phyloP scores from a whole-genome alignment of 2,888 invertebrate species.

The Catocala nupta region DNA sequence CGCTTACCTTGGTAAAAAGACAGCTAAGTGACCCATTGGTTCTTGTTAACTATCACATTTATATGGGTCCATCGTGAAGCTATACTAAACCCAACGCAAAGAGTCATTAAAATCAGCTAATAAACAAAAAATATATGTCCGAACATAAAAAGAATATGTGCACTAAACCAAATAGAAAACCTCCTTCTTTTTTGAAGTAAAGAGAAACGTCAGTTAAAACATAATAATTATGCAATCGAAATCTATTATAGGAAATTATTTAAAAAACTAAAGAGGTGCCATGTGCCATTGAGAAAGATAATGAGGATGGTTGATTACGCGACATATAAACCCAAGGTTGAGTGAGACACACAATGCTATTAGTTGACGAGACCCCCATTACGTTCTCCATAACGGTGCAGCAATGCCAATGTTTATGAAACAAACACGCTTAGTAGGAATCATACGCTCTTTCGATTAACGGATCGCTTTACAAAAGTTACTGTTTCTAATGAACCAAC shows the following conservation, averaged over 20 bases:
- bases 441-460: constrained; percentile 24
- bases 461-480: constrained; percentile 16
- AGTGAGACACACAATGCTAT: constrained; percentile 46
- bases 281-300: constrained; percentile 29
- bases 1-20: no score
- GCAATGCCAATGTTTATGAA: constrained; percentile 65
- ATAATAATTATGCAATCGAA: neutral
- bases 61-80: no score
- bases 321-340: constrained; percentile 49
- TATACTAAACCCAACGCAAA: no score
- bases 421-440: constrained; percentile 47
- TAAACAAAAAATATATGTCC: neutral
- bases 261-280: constrained; percentile 17
- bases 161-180: neutral
- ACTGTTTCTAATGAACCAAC: neutral
- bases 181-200: no score
- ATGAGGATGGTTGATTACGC: constrained; percentile 38
- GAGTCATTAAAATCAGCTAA: neutral
- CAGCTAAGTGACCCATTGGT: no score
- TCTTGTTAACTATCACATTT: no score
- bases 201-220: no score
- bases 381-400: constrained; percentile 64
- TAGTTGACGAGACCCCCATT: constrained; percentile 60
- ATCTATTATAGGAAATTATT: constrained; percentile 1
- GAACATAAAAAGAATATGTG: neutral